Evolutionary conservation across 2,888 invertebrate species (phyloP).

Genomic region (Melanargia galathea): DNA sequence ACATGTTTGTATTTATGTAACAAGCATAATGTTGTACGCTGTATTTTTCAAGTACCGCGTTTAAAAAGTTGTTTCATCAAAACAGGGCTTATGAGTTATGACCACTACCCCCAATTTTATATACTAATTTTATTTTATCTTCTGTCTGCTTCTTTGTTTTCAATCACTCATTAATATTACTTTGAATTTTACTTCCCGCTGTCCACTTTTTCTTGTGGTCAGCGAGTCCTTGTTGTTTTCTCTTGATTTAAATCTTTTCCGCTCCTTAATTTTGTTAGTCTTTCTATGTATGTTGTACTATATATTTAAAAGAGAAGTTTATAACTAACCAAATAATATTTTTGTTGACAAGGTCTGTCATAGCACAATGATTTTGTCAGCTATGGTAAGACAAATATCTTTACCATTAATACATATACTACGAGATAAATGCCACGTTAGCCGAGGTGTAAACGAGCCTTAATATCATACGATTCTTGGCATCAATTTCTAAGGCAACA

Average conservation of each 20-base stretch:
- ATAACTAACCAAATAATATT: neutral
- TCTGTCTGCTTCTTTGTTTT: conserved; percentile 1
- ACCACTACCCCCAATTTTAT: too few species aligned
- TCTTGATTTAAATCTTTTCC: neutral
- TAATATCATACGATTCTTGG: too few species aligned
- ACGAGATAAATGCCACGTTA: neutral
- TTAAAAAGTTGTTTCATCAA: conserved; percentile 5
- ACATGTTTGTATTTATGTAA: neutral
- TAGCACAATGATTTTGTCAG: neutral
- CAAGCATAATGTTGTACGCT: neutral
- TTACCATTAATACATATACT: neutral
- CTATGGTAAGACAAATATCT: neutral
- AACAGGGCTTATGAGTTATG: neutral
- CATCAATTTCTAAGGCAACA: neutral
- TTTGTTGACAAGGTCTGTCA: neutral
- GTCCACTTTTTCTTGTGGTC: neutral
- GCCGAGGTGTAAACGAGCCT: neutral
- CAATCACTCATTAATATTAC: neutral
- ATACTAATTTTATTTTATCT: neutral
- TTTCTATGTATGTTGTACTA: neutral
- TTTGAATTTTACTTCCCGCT: neutral
- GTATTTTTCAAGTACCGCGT: neutral
- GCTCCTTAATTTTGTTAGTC: neutral
- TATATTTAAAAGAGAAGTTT: neutral
- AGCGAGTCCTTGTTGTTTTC: neutral